Conservation (phyloP, 2,797 vertebrate species). For the Microcaecilia unicolor region DNA sequence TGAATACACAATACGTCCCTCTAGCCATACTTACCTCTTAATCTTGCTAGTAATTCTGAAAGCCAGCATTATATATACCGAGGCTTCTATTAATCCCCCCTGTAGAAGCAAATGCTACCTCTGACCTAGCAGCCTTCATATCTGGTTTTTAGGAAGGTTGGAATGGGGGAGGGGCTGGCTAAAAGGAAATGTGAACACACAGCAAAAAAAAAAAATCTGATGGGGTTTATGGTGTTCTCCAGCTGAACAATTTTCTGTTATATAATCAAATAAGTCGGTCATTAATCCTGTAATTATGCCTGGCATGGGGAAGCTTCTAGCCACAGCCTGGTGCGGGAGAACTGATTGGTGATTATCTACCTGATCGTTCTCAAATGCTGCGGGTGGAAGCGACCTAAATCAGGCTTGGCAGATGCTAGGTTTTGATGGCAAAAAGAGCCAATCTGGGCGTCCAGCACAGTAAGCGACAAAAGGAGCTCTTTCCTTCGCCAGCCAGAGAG, state of each 20-base stretch:
- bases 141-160: neutral
- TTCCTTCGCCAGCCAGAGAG: neutral
- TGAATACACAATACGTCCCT: conserved; percentile 22
- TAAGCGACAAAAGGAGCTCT: neutral
- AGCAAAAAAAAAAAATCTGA: neutral
- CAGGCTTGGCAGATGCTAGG: neutral
- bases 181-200: neutral
- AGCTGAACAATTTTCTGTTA: neutral
- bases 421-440: no score
- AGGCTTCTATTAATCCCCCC: conserved; percentile 38
- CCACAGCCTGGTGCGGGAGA: neutral
- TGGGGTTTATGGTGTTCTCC: neutral
- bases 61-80: conserved; percentile 22
- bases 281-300: neutral
- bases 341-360: neutral
- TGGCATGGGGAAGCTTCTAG: neutral
- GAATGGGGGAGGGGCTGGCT: neutral
- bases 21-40: conserved; percentile 29
- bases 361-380: neutral
- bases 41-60: conserved; percentile 43
- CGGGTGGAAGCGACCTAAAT: neutral
- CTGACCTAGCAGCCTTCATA: no score
- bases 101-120: conserved; percentile 14
- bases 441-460: neutral
- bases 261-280: neutral